phyloP scores from a whole-genome alignment of 2,888 invertebrate species.

The Thymelicus acteon region DNA sequence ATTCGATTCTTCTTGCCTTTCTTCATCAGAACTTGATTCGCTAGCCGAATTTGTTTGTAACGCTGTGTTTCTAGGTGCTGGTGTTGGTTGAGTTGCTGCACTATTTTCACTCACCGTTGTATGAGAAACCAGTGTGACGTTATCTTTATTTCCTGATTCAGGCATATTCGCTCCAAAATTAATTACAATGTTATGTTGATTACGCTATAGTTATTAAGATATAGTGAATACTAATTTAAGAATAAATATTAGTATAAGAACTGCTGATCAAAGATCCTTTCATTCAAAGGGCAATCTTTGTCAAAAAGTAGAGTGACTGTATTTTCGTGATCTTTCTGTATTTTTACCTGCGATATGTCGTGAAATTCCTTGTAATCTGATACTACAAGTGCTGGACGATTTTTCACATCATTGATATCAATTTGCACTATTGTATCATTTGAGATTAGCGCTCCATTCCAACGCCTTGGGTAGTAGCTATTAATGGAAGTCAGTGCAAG shows the following conservation, averaged over 20 bases:
- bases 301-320: slow-evolving; percentile 12
- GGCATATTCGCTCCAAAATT: slow-evolving; percentile 13
- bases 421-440: slow-evolving; percentile 13
- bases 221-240: slow-evolving; percentile 18
- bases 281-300: slow-evolving; percentile 4
- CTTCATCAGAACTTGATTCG: slow-evolving; percentile 13
- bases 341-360: slow-evolving; percentile 8
- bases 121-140: too few relatives aligned
- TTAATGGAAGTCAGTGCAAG: slow-evolving; percentile 12
- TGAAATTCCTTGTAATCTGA: slow-evolving; percentile 11
- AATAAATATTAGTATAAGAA: slow-evolving; percentile 19
- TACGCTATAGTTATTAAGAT: slow-evolving; percentile 17
- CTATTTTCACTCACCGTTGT: too few relatives aligned
- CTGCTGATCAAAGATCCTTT: slow-evolving; percentile 14
- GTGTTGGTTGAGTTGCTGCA: slow-evolving; percentile 4
- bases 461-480: slow-evolving; percentile 13
- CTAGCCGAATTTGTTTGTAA: slow-evolving; percentile 8
- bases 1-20: slow-evolving; percentile 12
- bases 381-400: slow-evolving; percentile 13
- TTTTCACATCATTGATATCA: slow-evolving; percentile 8
- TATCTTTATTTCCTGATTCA: not conserved
- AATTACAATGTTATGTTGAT: slow-evolving; percentile 13
- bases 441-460: slow-evolving; percentile 12
- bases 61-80: slow-evolving; percentile 6
- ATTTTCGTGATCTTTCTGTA: slow-evolving; percentile 10